Evolutionary conservation across 2,888 invertebrate species (phyloP).

Genomic region (Nemoura dubitans): DNA sequence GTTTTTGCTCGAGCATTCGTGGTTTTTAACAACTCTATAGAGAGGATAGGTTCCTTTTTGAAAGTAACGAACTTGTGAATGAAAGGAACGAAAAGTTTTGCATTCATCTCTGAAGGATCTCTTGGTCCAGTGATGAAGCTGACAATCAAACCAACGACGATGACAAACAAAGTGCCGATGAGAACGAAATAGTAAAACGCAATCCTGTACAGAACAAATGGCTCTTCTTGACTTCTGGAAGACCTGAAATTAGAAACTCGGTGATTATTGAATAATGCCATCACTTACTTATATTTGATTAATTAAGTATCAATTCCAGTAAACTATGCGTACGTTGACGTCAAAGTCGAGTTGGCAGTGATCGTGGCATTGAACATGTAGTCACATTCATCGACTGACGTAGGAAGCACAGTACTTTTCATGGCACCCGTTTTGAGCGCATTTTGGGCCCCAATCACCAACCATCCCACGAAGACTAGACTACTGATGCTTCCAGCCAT

Average conservation of each 20-base stretch:
- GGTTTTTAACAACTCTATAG: background rate
- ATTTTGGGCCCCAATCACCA: constrained; percentile 65
- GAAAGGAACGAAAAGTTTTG: constrained; percentile 8
- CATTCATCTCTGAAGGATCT: constrained; percentile 58
- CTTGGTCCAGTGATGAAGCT: constrained; percentile 69
- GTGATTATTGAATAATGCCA: background rate
- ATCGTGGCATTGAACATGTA: constrained; percentile 2
- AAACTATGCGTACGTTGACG: background rate
- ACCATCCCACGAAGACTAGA: constrained; percentile 64
- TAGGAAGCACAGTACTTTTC: constrained; percentile 52
- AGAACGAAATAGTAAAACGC: constrained; percentile 76
- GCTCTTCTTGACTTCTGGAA: background rate
- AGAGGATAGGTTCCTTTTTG: background rate
- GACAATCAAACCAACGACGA: constrained; percentile 69
- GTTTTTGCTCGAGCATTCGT: background rate
- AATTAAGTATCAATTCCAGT: too few relatives aligned
- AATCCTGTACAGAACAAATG: constrained; percentile 65
- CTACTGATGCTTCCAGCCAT: constrained; percentile 65
- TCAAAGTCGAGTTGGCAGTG: background rate
- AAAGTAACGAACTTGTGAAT: constrained; percentile 13
- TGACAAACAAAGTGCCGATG: constrained; percentile 68
- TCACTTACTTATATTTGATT: too few relatives aligned
- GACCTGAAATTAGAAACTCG: background rate
- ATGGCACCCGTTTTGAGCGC: constrained; percentile 55
- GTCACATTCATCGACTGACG: constrained; percentile 53